Conservation (phyloP, 2,888 invertebrate genomes). For the Phymatocera aterrima region DNA sequence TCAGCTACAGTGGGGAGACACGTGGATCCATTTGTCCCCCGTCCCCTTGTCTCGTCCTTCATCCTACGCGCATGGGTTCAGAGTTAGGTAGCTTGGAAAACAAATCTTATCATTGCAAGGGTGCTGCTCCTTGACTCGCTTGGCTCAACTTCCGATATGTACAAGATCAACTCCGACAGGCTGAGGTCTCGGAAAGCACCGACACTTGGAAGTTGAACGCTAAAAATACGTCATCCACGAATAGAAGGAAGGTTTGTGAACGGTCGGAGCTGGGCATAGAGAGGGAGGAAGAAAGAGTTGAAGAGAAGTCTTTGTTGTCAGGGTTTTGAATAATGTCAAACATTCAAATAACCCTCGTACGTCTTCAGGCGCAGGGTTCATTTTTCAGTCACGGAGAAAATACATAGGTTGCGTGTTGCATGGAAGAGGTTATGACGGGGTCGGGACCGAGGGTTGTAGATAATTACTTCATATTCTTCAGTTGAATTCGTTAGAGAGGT, state of each 20-base stretch:
- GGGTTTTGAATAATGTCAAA: slow-evolving; percentile 38
- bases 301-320: slow-evolving; percentile 37
- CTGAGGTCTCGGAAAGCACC: slow-evolving; percentile 1
- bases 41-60: neutral
- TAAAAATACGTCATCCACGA: slow-evolving; percentile 44
- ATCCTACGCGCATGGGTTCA: neutral
- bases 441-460: slow-evolving; percentile 40
- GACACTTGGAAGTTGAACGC: slow-evolving; percentile 38
- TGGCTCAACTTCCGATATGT: slow-evolving; percentile 13
- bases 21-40: slow-evolving; percentile 12
- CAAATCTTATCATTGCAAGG: neutral
- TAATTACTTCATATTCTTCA: slow-evolving; percentile 39
- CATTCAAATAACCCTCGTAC: slow-evolving; percentile 38
- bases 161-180: neutral
- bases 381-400: slow-evolving; percentile 1
- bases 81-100: neutral
- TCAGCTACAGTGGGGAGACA: neutral
- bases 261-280: neutral
- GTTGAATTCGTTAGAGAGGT: slow-evolving; percentile 22
- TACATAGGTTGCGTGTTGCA: neutral
- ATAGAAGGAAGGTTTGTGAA: slow-evolving; percentile 25
- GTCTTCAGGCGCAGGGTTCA: slow-evolving; percentile 21
- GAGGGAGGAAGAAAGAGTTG: neutral
- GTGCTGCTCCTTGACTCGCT: neutral
- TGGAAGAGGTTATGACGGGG: slow-evolving; percentile 19